Evolutionary conservation across 1,140 invertebrate species (phyloP), one percentile per base, ranked within the genome.

Genomic region (Listronotus oregonensis): DNA sequence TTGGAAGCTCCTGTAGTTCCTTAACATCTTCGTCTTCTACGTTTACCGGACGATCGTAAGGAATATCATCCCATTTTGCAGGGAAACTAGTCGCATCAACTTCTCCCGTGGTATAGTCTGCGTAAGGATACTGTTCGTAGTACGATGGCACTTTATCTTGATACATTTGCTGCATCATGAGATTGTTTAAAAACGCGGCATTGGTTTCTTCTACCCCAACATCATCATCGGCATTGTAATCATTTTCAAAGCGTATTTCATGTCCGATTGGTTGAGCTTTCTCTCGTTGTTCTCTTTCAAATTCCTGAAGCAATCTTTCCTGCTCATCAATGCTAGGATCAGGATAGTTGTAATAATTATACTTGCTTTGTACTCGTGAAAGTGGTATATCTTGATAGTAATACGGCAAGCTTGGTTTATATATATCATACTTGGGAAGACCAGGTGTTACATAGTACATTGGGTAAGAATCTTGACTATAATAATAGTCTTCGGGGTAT

Each of bases 91-190:
- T 73, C 11, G 71, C 74, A 61, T 75, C 82, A 65, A 83, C 82
- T 63, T 84, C 81, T 7, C 77, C 73, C 7, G 31, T n/a, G 9
- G 51, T 6, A 34, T 74, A 71, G 63, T 70, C 67, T 42, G 70
- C 64, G 59, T 67, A 56, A 21, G 61, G 69, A 39, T 70, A 63
- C 39, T 64, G 75, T 43, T 67, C 62, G 44, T 69, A 68, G 10
- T 64, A 37, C 6, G 14, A 8, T 11, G 27, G 14, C 6, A 3
- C 3, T 3, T 62, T 21, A 62, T 85, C 84, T 68, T 84, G 82
- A 71, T 85, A 86, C 82, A 86, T 85, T 75, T 86, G 83, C 4
- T 84, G 81, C 51, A 86, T 78, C 47, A 86, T 85, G 18, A 87
- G 76, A 70, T 86, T 86, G 60, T 86, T 83, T 31, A 87, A 76